Evolutionary conservation across 2,797 vertebrate species (phyloP).

Genomic region (Hipposideros larvatus): DNA sequence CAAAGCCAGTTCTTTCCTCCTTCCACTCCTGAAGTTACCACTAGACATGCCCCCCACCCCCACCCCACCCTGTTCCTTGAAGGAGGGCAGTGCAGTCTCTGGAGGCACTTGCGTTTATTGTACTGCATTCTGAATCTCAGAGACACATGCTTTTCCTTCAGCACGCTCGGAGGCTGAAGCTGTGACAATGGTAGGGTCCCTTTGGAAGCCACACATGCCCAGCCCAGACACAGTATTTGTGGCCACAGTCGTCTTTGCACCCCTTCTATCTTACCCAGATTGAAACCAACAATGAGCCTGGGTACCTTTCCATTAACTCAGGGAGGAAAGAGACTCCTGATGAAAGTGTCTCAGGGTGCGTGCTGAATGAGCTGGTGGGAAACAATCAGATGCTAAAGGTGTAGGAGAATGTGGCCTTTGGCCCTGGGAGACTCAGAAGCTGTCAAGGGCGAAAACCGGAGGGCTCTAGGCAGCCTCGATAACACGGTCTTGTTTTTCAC

Average conservation of each 20-base stretch:
- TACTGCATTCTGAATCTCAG: neutral
- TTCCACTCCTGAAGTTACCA: neutral
- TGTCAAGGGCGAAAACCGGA: neutral
- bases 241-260: neutral
- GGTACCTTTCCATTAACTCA: neutral
- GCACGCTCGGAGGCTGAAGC: neutral
- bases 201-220: neutral
- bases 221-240: neutral
- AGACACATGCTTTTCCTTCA: neutral
- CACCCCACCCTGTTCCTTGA: neutral
- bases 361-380: neutral
- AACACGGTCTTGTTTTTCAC: slow-evolving; percentile 63
- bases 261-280: neutral
- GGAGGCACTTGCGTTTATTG: neutral
- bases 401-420: neutral
- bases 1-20: neutral
- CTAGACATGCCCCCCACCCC: neutral
- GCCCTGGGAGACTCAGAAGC: neutral
- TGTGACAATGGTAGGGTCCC: neutral
- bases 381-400: neutral
- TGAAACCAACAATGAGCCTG: neutral
- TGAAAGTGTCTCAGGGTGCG: neutral
- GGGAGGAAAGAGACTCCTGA: neutral
- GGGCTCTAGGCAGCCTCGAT: neutral
- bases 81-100: neutral